A percentile compares a stretch with the other conserved stretches of the same genome.
phyloP scores from a whole-genome alignment of 64 coral and sea anemone species.

The Hydrozoanthus tunicans region DNA sequence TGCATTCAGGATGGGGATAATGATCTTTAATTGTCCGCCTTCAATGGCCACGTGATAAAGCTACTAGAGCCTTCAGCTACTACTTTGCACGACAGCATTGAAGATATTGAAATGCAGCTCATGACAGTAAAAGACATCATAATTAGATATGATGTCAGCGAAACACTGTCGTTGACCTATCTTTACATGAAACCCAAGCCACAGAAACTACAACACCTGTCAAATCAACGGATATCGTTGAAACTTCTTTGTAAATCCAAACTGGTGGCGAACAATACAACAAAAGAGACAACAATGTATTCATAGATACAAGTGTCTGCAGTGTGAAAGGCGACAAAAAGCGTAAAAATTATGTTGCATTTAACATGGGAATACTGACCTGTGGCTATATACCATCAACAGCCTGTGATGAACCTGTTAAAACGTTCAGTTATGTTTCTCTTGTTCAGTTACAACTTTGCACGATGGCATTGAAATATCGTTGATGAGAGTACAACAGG shows the following conservation, averaged over 20 bases:
- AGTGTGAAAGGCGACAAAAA: not conserved
- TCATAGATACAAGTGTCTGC: conserved; percentile 1
- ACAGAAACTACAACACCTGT: conserved; percentile 6
- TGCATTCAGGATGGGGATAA: not conserved
- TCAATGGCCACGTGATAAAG: not conserved
- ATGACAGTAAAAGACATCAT: conserved; percentile 10
- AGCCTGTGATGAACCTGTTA: not conserved
- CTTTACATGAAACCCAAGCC: conserved; percentile 34
- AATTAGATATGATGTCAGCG: conserved; percentile 28
- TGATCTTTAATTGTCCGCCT: not conserved
- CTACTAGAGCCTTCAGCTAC: not conserved
- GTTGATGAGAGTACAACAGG: not conserved
- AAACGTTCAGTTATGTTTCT: not conserved
- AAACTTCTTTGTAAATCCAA: conserved; percentile 25
- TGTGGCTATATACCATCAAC: not conserved
- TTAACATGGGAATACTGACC: not conserved
- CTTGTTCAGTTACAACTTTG: not conserved
- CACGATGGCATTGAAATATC: not conserved
- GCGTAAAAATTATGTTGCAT: not conserved
- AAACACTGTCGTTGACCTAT: conserved; percentile 19
- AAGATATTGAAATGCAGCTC: conserved; percentile 29
- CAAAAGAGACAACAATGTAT: not conserved
- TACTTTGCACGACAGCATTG: conserved; percentile 7
- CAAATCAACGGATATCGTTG: conserved; percentile 8
- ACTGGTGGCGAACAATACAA: conserved; percentile 20